These are phyloP conservation scores for Toxotes jaculatrix DNA, from an alignment of 2,113 vertebrate genomes.

Conservation along the genomic window DNA sequence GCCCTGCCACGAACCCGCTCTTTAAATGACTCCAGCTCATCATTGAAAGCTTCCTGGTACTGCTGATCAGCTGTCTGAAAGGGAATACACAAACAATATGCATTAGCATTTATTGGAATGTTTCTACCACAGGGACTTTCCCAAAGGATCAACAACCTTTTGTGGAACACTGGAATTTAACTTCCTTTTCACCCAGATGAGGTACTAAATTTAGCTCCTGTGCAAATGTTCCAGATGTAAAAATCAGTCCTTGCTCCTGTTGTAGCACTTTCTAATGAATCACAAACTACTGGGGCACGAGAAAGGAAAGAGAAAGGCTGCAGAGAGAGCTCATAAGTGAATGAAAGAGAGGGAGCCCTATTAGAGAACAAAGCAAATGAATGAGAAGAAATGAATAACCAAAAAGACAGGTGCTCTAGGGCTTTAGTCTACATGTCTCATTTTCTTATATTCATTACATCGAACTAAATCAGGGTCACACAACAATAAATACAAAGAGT, in stretches of 20 bases:
- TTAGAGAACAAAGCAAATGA: not conserved
- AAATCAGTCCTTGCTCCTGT: not conserved
- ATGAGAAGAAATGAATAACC: not conserved
- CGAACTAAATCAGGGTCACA: not conserved
- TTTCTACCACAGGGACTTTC: not conserved
- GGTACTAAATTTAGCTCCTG: not conserved
- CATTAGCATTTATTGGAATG: not conserved
- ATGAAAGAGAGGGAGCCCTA: not conserved
- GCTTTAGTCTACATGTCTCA: not conserved
- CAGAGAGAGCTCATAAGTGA: not conserved
- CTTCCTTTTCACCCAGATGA: not conserved
- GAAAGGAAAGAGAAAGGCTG: not conserved
- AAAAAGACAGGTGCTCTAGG: not conserved
- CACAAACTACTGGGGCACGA: not conserved
- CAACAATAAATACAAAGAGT: not conserved
- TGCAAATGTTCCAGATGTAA: not conserved
- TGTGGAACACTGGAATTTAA: not conserved
- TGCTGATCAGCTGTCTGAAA: constrained; percentile 91
- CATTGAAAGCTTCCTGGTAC: constrained; percentile 95
- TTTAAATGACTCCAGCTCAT: constrained; percentile 94
- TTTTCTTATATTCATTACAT: not conserved
- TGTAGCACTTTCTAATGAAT: not conserved
- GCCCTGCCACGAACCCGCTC: constrained; percentile 90
- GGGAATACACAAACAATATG: not conserved
- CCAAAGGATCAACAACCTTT: not conserved